phyloP scores from a whole-genome alignment of 2,888 invertebrate genomes.

The Pyrgus malvae region DNA sequence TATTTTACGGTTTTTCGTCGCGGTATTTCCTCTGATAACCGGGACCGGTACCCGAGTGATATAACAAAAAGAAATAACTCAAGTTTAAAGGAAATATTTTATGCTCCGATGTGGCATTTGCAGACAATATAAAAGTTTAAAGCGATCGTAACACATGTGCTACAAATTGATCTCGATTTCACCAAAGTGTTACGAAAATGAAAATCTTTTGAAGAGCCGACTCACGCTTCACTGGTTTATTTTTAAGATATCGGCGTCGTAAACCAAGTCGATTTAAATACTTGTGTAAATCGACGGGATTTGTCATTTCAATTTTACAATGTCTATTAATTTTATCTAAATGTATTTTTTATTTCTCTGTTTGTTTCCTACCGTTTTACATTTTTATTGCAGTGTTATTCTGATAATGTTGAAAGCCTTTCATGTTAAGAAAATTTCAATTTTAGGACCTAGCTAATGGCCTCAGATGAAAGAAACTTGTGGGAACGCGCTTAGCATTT shows the following conservation, averaged over 20 bases:
- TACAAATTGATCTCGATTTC: too few species aligned
- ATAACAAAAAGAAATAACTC: constrained; percentile 5
- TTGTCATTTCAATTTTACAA: constrained; percentile 58
- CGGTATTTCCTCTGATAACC: constrained; percentile 3
- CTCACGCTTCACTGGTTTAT: constrained; percentile 38
- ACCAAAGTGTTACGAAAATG: too few species aligned
- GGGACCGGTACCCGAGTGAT: not conserved
- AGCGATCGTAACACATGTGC: too few species aligned
- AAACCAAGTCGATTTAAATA: constrained; percentile 45
- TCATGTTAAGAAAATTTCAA: constrained; percentile 41
- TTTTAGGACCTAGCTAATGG: constrained; percentile 50
- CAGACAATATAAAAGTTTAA: too few species aligned
- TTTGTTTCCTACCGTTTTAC: constrained; percentile 61
- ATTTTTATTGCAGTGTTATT: constrained; percentile 52
- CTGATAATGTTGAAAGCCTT: constrained; percentile 45
- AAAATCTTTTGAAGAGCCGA: not conserved
- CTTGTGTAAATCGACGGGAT: constrained; percentile 41
- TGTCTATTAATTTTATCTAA: constrained; percentile 64
- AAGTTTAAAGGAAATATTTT: not conserved
- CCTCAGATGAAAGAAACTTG: constrained; percentile 7
- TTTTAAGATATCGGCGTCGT: constrained; percentile 45
- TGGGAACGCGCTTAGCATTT: constrained; percentile 1
- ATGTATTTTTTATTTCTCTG: constrained; percentile 58
- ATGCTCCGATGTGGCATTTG: too few species aligned
- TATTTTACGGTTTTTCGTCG: constrained; percentile 13